Percentiles rank a stretch among this genome's conserved stretches.
These are phyloP conservation scores for Trachymyrmex cornetzi DNA, from an alignment of 1,140 invertebrate species.

Conservation along the genomic window DNA sequence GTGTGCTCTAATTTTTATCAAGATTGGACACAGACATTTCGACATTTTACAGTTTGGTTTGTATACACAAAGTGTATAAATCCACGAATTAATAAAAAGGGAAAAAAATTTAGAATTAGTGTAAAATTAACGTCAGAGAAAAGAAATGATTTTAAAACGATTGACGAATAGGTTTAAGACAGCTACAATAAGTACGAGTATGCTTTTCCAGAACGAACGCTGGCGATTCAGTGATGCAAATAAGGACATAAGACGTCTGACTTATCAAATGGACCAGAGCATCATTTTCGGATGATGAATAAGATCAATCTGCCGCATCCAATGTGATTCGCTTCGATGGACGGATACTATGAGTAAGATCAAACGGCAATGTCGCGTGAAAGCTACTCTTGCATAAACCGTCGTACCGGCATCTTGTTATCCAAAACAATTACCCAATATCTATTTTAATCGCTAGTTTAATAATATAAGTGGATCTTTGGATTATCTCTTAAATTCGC, in stretches of 20 bases:
- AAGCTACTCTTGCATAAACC: constrained; percentile 45
- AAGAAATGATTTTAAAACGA: background rate
- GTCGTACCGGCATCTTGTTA: constrained; percentile 44
- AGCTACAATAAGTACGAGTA: background rate
- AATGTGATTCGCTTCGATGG: constrained; percentile 37
- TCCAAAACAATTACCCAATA: constrained; percentile 41
- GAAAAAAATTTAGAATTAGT: background rate
- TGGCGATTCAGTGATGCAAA: constrained; percentile 22
- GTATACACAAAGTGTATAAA: background rate
- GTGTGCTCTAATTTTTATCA: background rate
- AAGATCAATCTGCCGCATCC: constrained; percentile 32
- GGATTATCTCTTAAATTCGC: background rate
- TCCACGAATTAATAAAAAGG: background rate
- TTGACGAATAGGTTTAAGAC: background rate
- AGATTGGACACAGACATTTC: background rate
- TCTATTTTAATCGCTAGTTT: constrained; percentile 27
- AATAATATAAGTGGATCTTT: background rate
- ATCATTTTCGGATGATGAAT: constrained; percentile 49
- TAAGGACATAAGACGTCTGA: background rate
- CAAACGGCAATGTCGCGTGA: constrained; percentile 46
- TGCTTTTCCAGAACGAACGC: background rate
- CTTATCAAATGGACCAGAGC: constrained; percentile 34
- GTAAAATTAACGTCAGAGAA: background rate
- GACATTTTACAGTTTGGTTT: background rate
- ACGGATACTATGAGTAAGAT: constrained; percentile 43